phyloP scores from a whole-genome alignment of 2,797 vertebrate species.

The Oreonectes daqikongensis region DNA sequence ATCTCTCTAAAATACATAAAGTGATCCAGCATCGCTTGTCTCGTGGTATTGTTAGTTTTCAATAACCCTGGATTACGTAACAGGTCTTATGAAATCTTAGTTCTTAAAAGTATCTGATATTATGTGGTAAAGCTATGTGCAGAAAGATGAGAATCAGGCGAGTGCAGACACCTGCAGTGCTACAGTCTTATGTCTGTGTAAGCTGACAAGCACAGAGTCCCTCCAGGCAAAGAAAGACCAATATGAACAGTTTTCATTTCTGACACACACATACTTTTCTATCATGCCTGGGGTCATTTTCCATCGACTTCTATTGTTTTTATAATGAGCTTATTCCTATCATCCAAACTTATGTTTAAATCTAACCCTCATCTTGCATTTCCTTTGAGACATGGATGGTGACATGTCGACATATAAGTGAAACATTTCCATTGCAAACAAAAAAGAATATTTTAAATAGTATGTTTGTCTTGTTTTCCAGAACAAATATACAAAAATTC shows the following conservation, averaged over 20 bases:
- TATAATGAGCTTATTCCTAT: neutral
- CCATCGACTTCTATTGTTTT: neutral
- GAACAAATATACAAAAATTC: no score
- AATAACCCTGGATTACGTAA: neutral
- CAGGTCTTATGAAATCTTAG: neutral
- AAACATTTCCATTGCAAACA: neutral
- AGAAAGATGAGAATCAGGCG: neutral
- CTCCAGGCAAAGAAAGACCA: slow-evolving; percentile 3
- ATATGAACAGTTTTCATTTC: slow-evolving; percentile 9
- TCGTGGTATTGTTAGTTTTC: neutral
- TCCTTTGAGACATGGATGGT: no score
- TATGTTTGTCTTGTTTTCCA: no score
- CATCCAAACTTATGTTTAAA: neutral
- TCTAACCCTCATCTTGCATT: neutral
- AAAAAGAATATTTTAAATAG: no score
- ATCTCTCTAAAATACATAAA: neutral
- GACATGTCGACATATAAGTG: neutral
- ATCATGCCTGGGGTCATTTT: neutral
- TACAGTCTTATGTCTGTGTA: slow-evolving; percentile 27
- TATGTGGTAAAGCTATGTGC: neutral
- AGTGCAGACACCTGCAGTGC: neutral
- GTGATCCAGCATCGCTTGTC: neutral
- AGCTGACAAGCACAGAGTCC: neutral
- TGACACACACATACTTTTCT: slow-evolving; percentile 4
- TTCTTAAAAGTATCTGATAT: neutral